Conservation (phyloP, 2,888 invertebrate species). For the Aphidius colemani region DNA sequence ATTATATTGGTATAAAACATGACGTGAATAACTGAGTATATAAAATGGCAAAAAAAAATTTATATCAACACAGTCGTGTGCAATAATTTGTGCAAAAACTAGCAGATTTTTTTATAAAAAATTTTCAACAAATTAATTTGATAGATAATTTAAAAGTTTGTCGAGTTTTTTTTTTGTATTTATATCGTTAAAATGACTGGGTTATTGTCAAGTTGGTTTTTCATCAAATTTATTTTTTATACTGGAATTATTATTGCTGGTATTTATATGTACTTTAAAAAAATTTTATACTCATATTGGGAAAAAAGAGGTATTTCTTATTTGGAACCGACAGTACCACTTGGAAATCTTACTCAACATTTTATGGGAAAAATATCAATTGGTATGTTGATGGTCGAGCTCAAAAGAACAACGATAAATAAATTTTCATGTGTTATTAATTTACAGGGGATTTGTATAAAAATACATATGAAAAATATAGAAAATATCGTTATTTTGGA, state of each 20-base stretch:
- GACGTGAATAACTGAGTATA: no score
- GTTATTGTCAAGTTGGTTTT: no score
- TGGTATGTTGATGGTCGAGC: conserved; percentile 31
- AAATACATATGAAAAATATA: conserved; percentile 38
- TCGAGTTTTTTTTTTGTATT: no score
- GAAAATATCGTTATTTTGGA: conserved; percentile 44
- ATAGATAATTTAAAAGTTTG: no score
- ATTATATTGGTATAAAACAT: no score
- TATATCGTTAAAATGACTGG: no score
- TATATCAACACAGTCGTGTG: no score
- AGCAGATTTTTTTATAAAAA: no score
- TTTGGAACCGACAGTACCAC: conserved; percentile 35
- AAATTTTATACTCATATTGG: conserved; percentile 43
- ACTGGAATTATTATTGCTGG: conserved; percentile 18
- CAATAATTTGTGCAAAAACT: no score
- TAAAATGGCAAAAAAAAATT: no score
- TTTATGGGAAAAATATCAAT: conserved; percentile 33
- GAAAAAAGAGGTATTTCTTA: conserved; percentile 38
- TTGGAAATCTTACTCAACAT: conserved; percentile 39
- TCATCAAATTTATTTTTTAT: no score
- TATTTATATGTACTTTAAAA: conserved; percentile 42
- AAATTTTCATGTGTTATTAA: not conserved
- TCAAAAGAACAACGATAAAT: not conserved
- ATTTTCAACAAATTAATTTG: no score
- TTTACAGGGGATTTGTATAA: conserved; percentile 40